Evolutionary conservation across 1,140 invertebrate species (phyloP), one percentile per base, ranked within the genome.

Genomic region (Phenacoccus solenopsis): DNA sequence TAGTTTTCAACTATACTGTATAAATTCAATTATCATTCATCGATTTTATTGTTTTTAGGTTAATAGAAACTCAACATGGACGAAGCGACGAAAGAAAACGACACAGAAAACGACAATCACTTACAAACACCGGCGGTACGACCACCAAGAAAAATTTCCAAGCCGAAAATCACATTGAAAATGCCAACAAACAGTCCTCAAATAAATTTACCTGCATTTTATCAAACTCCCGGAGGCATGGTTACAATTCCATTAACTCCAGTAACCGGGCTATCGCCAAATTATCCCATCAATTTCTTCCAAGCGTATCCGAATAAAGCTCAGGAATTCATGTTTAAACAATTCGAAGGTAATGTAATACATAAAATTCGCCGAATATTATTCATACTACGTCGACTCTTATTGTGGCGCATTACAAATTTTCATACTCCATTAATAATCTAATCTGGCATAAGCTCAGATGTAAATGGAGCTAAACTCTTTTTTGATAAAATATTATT

Each of bases 321-420:
- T 0, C 86, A 86, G 10, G 86, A 87, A 59, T 90, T 88, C 74
- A 85, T 90, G 78, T 87, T 88, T 74, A 85, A 87, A 69, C 87
- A 89, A 73, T 88, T 90, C 72, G 85, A 85, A 69, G 87, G 87
- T 1, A 85, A 74, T n/a, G n/a, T n/a, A n/a, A n/a, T n/a, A n/a
- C n/a, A n/a, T n/a, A n/a, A n/a, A n/a, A n/a, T n/a, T n/a, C n/a
- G n/a, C n/a, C n/a, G n/a, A n/a, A n/a, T n/a, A n/a, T n/a, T n/a
- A n/a, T n/a, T n/a, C n/a, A n/a, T n/a, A n/a, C n/a, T n/a, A n/a
- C n/a, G n/a, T n/a, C n/a, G n/a, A n/a, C n/a, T n/a, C n/a, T n/a
- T n/a, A n/a, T n/a, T n/a, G n/a, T n/a, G n/a, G n/a, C n/a, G n/a
- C n/a, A n/a, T n/a, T n/a, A n/a, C n/a, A n/a, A n/a, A n/a, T n/a